A percentile compares a stretch with the other conserved stretches of the same genome.
Evolutionary conservation across 2,888 invertebrate species (phyloP).

Genomic region (Trypoxylon attenuatum): DNA sequence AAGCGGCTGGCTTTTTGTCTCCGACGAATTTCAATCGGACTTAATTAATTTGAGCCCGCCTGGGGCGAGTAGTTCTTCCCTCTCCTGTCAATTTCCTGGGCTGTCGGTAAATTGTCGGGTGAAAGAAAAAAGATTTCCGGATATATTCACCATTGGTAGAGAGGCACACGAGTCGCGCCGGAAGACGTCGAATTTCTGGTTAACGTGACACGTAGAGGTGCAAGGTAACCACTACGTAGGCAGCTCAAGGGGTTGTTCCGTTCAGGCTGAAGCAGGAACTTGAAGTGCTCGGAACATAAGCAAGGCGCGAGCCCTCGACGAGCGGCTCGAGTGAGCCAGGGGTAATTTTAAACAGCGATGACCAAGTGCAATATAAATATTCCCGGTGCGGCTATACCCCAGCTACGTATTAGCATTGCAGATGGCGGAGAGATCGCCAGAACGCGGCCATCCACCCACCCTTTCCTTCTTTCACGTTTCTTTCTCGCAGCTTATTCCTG

Average conservation of each 20-base stretch:
- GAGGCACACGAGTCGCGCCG: too few relatives aligned
- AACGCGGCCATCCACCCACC: constrained; percentile 8
- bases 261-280: not conserved
- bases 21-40: too few relatives aligned
- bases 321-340: not conserved
- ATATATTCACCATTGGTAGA: too few relatives aligned
- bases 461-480: constrained; percentile 13
- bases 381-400: too few relatives aligned
- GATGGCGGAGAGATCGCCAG: constrained; percentile 15
- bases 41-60: too few relatives aligned
- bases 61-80: too few relatives aligned
- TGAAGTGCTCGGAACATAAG: not conserved
- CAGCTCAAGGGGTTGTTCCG: not conserved
- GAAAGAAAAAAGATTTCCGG: too few relatives aligned
- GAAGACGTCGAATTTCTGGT: too few relatives aligned
- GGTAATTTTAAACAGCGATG: constrained; percentile 10
- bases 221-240: not conserved
- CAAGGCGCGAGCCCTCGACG: not conserved
- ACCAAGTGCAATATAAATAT: constrained; percentile 15
- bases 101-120: too few relatives aligned
- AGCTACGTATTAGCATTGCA: constrained; percentile 13
- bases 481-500: constrained; percentile 19
- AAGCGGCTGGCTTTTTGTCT: too few relatives aligned
- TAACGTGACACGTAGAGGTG: too few relatives aligned
- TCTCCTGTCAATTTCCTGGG: too few relatives aligned